phyloP scores from a whole-genome alignment of 2,797 vertebrate species.

The Rallus crepitans region DNA sequence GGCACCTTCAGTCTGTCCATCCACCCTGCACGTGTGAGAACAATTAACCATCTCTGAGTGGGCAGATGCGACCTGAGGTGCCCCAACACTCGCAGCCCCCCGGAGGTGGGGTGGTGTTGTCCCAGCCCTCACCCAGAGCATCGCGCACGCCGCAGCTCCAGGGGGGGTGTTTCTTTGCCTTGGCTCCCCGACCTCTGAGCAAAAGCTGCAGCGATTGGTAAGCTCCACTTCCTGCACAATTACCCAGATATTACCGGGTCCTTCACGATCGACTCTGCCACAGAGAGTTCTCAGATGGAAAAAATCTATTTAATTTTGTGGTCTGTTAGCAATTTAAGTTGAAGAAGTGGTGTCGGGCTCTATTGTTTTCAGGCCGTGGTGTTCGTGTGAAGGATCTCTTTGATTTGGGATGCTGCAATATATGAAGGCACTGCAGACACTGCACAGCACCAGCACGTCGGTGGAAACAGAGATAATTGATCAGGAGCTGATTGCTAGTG shows the following conservation, averaged over 20 bases:
- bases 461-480: neutral
- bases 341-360: constrained; percentile 32
- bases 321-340: constrained; percentile 58
- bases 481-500: constrained; percentile 10
- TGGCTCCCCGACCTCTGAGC: neutral
- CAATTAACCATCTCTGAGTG: neutral
- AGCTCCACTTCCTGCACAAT: neutral
- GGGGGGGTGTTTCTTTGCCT: neutral
- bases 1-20: fast-evolving
- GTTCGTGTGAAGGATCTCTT: constrained; percentile 28
- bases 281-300: constrained; percentile 15
- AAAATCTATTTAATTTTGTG: constrained; percentile 30
- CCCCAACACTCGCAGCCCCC: neutral
- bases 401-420: neutral
- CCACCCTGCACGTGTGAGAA: fast-evolving
- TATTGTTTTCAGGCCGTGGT: constrained; percentile 44
- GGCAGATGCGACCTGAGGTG: fast-evolving
- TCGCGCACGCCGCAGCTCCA: fast-evolving
- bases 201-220: neutral
- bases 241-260: neutral
- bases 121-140: neutral
- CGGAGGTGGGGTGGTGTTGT: neutral
- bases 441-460: neutral
- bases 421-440: neutral
- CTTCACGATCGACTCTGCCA: neutral